Evolutionary conservation across 1,140 invertebrate genomes (phyloP).

Genomic region (Halictus rubicundus): DNA sequence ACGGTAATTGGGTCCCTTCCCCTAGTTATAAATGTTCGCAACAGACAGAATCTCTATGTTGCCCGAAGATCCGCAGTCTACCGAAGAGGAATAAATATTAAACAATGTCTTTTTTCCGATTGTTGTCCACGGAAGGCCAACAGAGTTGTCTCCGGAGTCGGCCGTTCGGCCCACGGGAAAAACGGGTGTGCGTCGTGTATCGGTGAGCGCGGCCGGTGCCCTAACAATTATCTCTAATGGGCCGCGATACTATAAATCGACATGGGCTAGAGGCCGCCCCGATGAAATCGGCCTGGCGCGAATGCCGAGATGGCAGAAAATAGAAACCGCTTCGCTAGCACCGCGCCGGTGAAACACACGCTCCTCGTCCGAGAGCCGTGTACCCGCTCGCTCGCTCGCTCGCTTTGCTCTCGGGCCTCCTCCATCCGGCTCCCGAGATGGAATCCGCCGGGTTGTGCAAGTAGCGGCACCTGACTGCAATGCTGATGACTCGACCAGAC

Average conservation of each 20-base stretch:
- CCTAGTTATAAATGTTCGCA: too few species aligned
- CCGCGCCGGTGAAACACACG: neutral
- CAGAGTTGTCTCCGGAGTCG: neutral
- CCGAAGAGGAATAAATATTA: too few species aligned
- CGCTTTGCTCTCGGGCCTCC: conserved; percentile 17
- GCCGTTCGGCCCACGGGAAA: conserved; percentile 59
- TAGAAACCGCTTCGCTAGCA: conserved; percentile 64
- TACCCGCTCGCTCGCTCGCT: neutral
- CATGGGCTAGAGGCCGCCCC: conserved; percentile 64
- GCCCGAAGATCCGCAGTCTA: too few species aligned
- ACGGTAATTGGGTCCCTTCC: too few species aligned
- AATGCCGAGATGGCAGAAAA: conserved; percentile 58
- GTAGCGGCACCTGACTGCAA: conserved; percentile 74
- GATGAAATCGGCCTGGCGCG: conserved; percentile 69
- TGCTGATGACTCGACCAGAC: conserved; percentile 58
- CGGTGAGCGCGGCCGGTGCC: conserved; percentile 50
- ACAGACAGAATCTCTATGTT: too few species aligned
- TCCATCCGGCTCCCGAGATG: conserved; percentile 58
- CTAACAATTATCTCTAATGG: conserved; percentile 79
- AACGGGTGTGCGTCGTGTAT: conserved; percentile 68
- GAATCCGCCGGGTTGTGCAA: conserved; percentile 75
- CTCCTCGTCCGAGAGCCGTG: conserved; percentile 29
- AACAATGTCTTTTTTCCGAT: too few species aligned
- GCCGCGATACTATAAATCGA: conserved; percentile 78
- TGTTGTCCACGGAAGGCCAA: neutral